Conservation (phyloP, 2,113 vertebrate species). For the Chionis minor region DNA sequence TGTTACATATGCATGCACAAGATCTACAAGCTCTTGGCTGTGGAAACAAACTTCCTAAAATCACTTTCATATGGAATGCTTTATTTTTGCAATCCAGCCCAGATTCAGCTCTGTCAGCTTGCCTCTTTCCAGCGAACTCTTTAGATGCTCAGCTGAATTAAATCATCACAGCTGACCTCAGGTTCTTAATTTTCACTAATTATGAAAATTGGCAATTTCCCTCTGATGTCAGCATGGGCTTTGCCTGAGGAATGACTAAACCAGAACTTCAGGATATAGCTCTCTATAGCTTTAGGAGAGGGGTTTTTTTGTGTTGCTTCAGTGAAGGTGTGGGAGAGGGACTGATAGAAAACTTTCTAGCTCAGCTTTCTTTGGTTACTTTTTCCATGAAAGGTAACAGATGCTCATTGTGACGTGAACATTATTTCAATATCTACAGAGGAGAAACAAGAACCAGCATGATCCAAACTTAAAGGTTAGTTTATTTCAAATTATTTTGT, state of each 20-base stretch:
- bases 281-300: background rate
- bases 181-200: conserved; percentile 23
- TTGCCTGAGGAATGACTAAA: background rate
- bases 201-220: background rate
- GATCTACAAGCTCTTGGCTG: background rate
- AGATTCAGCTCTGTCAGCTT: background rate
- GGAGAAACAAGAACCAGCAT: background rate
- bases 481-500: conserved; percentile 65
- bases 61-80: background rate
- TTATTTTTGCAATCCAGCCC: background rate
- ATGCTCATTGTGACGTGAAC: conserved; percentile 49
- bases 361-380: background rate
- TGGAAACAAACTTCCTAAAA: conserved; percentile 13
- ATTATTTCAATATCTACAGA: conserved; percentile 37
- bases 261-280: background rate
- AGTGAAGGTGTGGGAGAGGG: background rate
- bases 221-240: background rate
- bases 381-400: conserved; percentile 55
- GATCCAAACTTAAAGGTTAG: conserved; percentile 55
- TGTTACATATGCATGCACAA: background rate
- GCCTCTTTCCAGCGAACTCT: background rate
- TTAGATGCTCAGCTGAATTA: background rate
- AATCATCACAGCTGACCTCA: background rate
- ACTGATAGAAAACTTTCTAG: conserved; percentile 19
- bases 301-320: background rate